phyloP scores from a whole-genome alignment of 2,888 invertebrate genomes.

The Blastobasis lacticolella region DNA sequence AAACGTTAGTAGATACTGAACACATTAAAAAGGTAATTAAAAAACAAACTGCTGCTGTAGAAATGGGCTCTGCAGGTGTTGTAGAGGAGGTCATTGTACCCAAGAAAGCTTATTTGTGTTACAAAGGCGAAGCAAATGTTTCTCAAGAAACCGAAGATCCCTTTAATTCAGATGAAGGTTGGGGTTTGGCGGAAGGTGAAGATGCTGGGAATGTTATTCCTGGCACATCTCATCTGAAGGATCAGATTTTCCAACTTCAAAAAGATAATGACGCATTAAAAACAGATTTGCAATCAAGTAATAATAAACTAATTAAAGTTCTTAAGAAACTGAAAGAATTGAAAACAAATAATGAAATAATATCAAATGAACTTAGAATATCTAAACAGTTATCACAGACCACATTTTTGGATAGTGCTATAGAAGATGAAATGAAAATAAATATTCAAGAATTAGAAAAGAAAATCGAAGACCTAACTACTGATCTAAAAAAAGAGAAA shows the following conservation, averaged over 20 bases:
- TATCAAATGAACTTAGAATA: slow-evolving; percentile 70
- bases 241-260: slow-evolving; percentile 74
- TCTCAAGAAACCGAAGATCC: slow-evolving; percentile 37
- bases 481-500: slow-evolving; percentile 75
- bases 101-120: slow-evolving; percentile 72
- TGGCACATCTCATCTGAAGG: slow-evolving; percentile 72
- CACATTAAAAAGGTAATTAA: slow-evolving; percentile 18
- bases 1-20: background rate
- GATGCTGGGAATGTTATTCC: slow-evolving; percentile 41
- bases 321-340: slow-evolving; percentile 89
- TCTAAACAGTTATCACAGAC: slow-evolving; percentile 68
- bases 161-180: slow-evolving; percentile 62
- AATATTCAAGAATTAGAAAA: slow-evolving; percentile 80
- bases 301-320: slow-evolving; percentile 84
- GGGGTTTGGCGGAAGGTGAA: slow-evolving; percentile 53
- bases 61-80: slow-evolving; percentile 17
- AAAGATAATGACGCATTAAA: slow-evolving; percentile 72
- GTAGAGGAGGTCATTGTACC: slow-evolving; percentile 59
- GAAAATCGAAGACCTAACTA: slow-evolving; percentile 72
- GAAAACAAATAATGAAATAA: slow-evolving; percentile 78
- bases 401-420: slow-evolving; percentile 82
- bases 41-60: slow-evolving; percentile 22
- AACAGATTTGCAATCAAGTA: slow-evolving; percentile 77
- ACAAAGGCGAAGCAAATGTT: slow-evolving; percentile 36
- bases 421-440: slow-evolving; percentile 85